Conservation (phyloP, 2,113 vertebrate genomes). For the Colaptes auratus region DNA sequence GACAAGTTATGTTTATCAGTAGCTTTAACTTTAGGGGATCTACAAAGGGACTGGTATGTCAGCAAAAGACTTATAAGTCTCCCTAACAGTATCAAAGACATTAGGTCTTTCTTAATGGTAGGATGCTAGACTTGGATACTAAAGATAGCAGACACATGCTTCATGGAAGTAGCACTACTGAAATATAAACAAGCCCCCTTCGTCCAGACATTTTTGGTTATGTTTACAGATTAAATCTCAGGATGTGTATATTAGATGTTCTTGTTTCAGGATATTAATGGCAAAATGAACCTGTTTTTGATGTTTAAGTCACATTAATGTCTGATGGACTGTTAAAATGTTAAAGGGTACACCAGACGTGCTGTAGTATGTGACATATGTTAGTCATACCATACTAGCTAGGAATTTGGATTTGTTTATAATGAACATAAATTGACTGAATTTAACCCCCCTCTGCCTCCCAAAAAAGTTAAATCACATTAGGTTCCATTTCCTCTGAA, state of each 20-base stretch:
- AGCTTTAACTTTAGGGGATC: constrained; percentile 58
- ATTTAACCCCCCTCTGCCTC: constrained; percentile 63
- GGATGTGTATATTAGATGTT: constrained; percentile 81
- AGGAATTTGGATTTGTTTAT: constrained; percentile 77
- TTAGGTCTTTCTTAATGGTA: constrained; percentile 32
- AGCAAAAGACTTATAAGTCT: constrained; percentile 65
- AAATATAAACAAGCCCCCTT: constrained; percentile 77
- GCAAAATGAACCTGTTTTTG: constrained; percentile 79
- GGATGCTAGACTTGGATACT: constrained; percentile 54
- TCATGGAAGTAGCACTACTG: constrained; percentile 73
- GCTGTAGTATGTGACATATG: constrained; percentile 66
- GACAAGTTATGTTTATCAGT: constrained; percentile 62
- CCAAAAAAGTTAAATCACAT: constrained; percentile 59
- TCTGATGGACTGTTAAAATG: constrained; percentile 79
- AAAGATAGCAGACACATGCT: constrained; percentile 68
- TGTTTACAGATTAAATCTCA: constrained; percentile 85
- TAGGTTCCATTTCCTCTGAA: constrained; percentile 70
- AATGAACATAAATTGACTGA: constrained; percentile 70
- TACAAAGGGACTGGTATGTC: constrained; percentile 73
- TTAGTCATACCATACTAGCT: constrained; percentile 63
- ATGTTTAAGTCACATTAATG: constrained; percentile 80
- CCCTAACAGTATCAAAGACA: constrained; percentile 48
- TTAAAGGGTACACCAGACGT: constrained; percentile 74
- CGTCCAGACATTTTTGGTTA: constrained; percentile 74
- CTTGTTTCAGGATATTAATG: constrained; percentile 80